phyloP scores from a whole-genome alignment of 1,140 invertebrate genomes.

The Agraylea sexmaculata region DNA sequence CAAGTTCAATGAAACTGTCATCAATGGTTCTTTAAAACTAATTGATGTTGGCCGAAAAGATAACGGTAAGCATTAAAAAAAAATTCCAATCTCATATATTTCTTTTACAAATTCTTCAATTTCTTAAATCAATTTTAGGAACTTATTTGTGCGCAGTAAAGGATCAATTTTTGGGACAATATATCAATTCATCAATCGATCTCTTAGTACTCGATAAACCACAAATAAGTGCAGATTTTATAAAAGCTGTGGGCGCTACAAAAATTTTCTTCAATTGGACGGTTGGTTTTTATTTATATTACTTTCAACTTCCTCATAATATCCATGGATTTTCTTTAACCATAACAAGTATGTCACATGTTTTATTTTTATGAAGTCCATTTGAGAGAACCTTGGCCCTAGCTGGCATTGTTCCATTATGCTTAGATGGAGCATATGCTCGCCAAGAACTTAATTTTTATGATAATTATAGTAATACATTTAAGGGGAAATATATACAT shows the following conservation, averaged over 20 bases:
- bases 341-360: too few relatives aligned
- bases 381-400: too few relatives aligned
- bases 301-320: too few relatives aligned
- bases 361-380: too few relatives aligned
- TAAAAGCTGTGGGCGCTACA: slow-evolving; percentile 59
- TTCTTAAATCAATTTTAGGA: slow-evolving; percentile 15
- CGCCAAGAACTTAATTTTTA: too few relatives aligned
- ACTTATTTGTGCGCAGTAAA: slow-evolving; percentile 16
- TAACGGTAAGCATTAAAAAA: slow-evolving; percentile 39
- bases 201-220: slow-evolving; percentile 58
- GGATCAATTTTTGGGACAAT: slow-evolving; percentile 8
- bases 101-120: too few relatives aligned
- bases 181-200: slow-evolving; percentile 30
- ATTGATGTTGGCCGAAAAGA: slow-evolving; percentile 47
- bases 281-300: slow-evolving; percentile 10
- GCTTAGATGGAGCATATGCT: too few relatives aligned
- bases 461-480: too few relatives aligned
- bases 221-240: slow-evolving; percentile 55
- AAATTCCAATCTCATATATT: too few relatives aligned
- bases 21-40: slow-evolving; percentile 43
- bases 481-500: too few relatives aligned
- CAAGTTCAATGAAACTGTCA: slow-evolving; percentile 42
- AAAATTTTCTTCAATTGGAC: slow-evolving; percentile 78
- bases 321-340: too few relatives aligned
- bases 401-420: too few relatives aligned